Evolutionary conservation across 2,113 vertebrate species (phyloP), one percentile per base, ranked within the genome.

Genomic region (Toxotes jaculatrix): DNA sequence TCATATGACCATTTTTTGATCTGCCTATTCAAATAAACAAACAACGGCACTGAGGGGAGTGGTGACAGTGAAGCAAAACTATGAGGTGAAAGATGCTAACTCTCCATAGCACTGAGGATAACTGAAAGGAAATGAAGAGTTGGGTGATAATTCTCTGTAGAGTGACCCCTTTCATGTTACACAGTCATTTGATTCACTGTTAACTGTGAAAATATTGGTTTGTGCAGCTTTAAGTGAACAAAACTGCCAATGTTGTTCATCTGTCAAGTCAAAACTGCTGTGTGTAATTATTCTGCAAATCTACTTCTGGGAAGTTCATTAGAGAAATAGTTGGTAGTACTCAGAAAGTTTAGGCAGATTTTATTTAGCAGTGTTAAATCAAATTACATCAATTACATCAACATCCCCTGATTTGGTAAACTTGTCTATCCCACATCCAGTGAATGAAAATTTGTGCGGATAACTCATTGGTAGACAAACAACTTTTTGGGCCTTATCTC

Each of bases 231-330:
- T 32, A 51, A 73, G 42, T 27, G 42, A 47, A 64, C 59, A 67
- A 73, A 27, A 67, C 55, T 56, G 17, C 55, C 31, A 9, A 36
- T 27, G 51, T 63, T 11, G 53, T 59, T 12, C 51, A 42, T 76
- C 65, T 66, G 47, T 62, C 17, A 51, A 21, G n/a, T 62, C 62
- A 59, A 19, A 65, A 32, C 51, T 74, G 49, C 60, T 78, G 76
- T 66, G 40, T 83, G 10, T 42, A 57, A 76, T 85, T 68, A 79
- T 74, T 65, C 43, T 11, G 8, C 27, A n/a, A 21, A 72, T 80
- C 49, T 64, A 74, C 55, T 80, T 85, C 60, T 84, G 51, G 68
- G 63, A 79, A 80, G 51, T 68, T 71, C 2, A 13, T 32, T 10
- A 23, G 32, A 61, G 13, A 57, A 80, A 57, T 57, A 21, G 7